Percentiles rank a stretch among this genome's conserved stretches.
phyloP scores from a whole-genome alignment of 2,888 invertebrate genomes.

The Glyphotaelius pellucidus region DNA sequence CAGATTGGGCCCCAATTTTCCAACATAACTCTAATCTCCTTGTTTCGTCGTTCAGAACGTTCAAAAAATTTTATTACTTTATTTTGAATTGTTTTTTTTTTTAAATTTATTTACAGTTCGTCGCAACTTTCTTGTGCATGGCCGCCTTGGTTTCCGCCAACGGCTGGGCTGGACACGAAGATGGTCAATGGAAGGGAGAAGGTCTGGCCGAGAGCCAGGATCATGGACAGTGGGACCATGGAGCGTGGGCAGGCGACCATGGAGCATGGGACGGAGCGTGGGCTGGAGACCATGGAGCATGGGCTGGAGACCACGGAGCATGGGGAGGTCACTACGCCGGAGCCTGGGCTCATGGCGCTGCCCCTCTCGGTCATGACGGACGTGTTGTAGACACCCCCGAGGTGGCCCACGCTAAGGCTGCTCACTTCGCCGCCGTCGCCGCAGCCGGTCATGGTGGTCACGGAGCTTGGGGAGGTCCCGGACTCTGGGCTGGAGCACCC shows the following conservation, averaged over 20 bases:
- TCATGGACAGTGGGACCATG: constrained; percentile 57
- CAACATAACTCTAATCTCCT: too few relatives aligned
- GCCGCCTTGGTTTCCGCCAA: constrained; percentile 60
- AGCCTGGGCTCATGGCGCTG: constrained; percentile 48
- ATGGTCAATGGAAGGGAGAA: constrained; percentile 73
- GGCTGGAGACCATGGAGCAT: constrained; percentile 54
- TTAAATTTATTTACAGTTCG: constrained; percentile 58
- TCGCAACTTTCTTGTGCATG: constrained; percentile 61
- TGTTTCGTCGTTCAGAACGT: too few relatives aligned
- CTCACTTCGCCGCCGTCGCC: constrained; percentile 72
- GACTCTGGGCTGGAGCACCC: constrained; percentile 67
- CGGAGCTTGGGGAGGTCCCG: constrained; percentile 8
- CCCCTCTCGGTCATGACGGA: constrained; percentile 71
- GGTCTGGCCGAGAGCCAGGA: constrained; percentile 70
- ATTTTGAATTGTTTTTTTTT: not conserved
- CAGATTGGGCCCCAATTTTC: too few relatives aligned
- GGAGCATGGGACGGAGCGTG: constrained; percentile 49
- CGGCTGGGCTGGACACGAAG: constrained; percentile 71
- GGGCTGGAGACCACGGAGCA: constrained; percentile 50
- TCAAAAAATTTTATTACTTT: not conserved
- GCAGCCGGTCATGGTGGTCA: constrained; percentile 67
- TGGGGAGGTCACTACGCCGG: constrained; percentile 42
- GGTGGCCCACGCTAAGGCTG: constrained; percentile 79
- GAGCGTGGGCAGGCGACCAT: constrained; percentile 43
- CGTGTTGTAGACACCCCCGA: constrained; percentile 79